phyloP scores from a whole-genome alignment of 2,888 invertebrate species.

The Heliconius ismenius region DNA sequence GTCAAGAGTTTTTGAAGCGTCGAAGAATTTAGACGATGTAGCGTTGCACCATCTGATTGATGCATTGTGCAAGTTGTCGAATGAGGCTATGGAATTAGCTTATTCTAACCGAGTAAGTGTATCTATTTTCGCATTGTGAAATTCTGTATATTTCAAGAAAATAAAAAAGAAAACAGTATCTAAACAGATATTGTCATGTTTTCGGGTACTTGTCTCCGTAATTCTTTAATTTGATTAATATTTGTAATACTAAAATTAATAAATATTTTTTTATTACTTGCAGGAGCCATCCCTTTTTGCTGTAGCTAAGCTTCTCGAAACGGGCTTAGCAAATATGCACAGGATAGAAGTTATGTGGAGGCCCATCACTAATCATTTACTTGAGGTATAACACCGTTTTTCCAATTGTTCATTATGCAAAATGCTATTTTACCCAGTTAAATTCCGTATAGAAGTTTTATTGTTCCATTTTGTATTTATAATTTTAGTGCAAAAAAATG shows the following conservation, averaged over 20 bases:
- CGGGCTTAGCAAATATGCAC: constrained; percentile 95
- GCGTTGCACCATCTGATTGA: constrained; percentile 97
- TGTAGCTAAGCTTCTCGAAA: constrained; percentile 98
- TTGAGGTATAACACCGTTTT: constrained; percentile 85
- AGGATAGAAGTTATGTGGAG: constrained; percentile 97
- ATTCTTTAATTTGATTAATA: background rate
- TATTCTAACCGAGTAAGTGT: constrained; percentile 92
- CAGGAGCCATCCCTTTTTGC: constrained; percentile 98
- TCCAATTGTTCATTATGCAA: background rate
- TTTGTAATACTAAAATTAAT: background rate
- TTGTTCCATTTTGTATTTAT: background rate
- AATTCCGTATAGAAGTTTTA: background rate
- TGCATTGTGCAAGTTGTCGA: constrained; percentile 96
- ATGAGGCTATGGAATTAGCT: constrained; percentile 98
- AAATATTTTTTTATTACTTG: constrained; percentile 40
- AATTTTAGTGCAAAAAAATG: background rate
- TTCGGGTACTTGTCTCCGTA: too few relatives aligned
- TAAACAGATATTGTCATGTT: background rate
- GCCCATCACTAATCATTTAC: constrained; percentile 96
- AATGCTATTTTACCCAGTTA: background rate
- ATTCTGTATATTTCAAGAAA: background rate
- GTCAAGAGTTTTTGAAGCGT: constrained; percentile 96
- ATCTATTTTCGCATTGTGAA: background rate
- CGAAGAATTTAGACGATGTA: constrained; percentile 95
- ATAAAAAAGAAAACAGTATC: background rate